Evolutionary conservation across 2,797 vertebrate genomes (phyloP).

Genomic region (Falco biarmicus): DNA sequence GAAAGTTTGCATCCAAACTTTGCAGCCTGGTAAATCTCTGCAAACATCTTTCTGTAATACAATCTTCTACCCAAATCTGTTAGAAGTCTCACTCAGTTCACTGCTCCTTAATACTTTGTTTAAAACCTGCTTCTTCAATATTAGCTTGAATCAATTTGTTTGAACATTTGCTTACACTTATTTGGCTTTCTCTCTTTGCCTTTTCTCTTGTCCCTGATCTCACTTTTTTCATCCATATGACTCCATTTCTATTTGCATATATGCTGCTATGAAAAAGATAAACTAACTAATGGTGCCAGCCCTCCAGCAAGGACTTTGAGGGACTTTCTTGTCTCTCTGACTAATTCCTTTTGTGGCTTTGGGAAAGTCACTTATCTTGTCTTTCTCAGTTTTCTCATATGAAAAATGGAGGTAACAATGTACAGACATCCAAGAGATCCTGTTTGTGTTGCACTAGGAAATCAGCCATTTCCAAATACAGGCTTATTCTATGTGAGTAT

Average conservation of each 20-base stretch:
- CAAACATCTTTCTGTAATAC: background rate
- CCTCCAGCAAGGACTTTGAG: slow-evolving; percentile 52
- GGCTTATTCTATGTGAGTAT: background rate
- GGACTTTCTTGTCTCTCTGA: slow-evolving; percentile 43
- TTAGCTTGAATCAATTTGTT: background rate
- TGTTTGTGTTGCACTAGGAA: background rate
- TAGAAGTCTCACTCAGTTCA: background rate
- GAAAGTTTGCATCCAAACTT: background rate
- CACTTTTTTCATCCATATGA: background rate
- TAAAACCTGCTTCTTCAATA: background rate
- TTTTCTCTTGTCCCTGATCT: slow-evolving; percentile 20
- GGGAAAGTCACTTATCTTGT: slow-evolving; percentile 63
- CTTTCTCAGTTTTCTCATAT: slow-evolving; percentile 17
- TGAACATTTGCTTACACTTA: background rate
- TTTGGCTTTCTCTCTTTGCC: slow-evolving; percentile 15
- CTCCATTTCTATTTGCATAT: slow-evolving; percentile 48
- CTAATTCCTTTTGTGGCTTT: slow-evolving; percentile 50
- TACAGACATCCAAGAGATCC: background rate
- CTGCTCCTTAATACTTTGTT: background rate
- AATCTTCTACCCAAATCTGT: background rate
- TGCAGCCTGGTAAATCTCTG: background rate
- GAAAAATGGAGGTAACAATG: slow-evolving; percentile 27
- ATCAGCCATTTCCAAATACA: background rate
- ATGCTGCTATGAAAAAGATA: slow-evolving; percentile 47
- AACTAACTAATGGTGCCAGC: slow-evolving; percentile 34